Evolutionary conservation across 2,113 vertebrate genomes (phyloP).

Genomic region (Aplodontia rufa): DNA sequence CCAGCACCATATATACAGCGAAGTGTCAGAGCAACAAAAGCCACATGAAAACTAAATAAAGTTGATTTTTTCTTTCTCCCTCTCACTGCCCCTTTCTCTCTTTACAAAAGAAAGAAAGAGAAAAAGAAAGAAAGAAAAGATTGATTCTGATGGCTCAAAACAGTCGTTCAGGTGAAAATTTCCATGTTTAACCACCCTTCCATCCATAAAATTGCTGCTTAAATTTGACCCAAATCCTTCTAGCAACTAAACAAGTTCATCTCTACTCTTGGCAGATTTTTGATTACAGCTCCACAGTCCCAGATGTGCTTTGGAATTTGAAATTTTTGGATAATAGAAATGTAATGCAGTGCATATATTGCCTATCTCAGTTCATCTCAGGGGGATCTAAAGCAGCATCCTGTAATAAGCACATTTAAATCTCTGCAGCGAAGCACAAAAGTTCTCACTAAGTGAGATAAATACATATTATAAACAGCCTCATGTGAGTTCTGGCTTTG

Average conservation of each 20-base stretch:
- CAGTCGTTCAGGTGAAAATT: background rate
- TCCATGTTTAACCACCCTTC: background rate
- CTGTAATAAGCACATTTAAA: slow-evolving; percentile 31
- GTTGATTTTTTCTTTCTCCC: too few relatives aligned
- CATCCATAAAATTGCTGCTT: background rate
- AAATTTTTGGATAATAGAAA: background rate
- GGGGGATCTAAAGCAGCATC: slow-evolving; percentile 9
- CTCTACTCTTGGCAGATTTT: background rate
- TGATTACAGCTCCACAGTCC: background rate
- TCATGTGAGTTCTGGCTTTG: slow-evolving; percentile 7
- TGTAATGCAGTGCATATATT: background rate
- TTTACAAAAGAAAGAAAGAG: too few relatives aligned
- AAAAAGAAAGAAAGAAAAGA: too few relatives aligned
- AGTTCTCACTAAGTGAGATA: slow-evolving; percentile 14
- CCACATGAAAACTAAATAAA: too few relatives aligned
- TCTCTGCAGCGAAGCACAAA: slow-evolving; percentile 11
- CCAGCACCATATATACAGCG: too few relatives aligned
- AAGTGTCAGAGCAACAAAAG: too few relatives aligned
- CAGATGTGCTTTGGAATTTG: slow-evolving; percentile 32
- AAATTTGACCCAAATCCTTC: slow-evolving; percentile 20
- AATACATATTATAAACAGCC: slow-evolving; percentile 8
- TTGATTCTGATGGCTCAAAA: background rate
- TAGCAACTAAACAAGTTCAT: background rate
- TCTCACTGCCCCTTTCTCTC: too few relatives aligned
- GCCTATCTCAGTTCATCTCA: background rate